phyloP scores from a whole-genome alignment of 1,140 invertebrate genomes.

The Zophobas atratus region DNA sequence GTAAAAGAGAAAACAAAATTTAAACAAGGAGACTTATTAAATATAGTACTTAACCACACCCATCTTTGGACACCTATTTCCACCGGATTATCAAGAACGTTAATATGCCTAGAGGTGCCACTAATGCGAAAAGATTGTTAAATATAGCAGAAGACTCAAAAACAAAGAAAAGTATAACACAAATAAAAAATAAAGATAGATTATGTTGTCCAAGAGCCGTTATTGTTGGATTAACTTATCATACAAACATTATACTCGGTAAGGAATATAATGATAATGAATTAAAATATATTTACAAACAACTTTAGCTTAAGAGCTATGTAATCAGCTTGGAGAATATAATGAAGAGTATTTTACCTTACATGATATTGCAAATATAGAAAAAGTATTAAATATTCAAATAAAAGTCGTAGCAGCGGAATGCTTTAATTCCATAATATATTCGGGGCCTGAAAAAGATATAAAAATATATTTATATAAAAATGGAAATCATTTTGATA shows the following conservation, averaged over 20 bases:
- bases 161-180: constrained; percentile 25
- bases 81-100: too few relatives aligned
- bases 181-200: constrained; percentile 23
- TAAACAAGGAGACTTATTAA: too few relatives aligned
- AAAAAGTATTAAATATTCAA: constrained; percentile 44
- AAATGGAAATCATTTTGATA: constrained; percentile 41
- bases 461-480: constrained; percentile 28
- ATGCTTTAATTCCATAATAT: constrained; percentile 34
- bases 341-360: constrained; percentile 25
- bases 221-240: constrained; percentile 43
- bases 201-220: constrained; percentile 31
- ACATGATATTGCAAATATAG: constrained; percentile 32
- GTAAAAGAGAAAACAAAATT: too few relatives aligned
- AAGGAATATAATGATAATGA: constrained; percentile 34
- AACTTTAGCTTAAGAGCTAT: constrained; percentile 29
- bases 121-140: too few relatives aligned
- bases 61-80: too few relatives aligned
- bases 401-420: constrained; percentile 42
- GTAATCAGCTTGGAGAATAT: constrained; percentile 31
- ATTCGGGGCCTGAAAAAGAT: constrained; percentile 7
- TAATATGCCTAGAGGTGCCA: too few relatives aligned
- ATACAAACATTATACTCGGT: constrained; percentile 43
- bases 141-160: background rate
- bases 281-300: constrained; percentile 22
- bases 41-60: too few relatives aligned